Base-by-base conservation (phyloP, 2,888 invertebrate genomes). In the Tortricodes alternella region DNA sequence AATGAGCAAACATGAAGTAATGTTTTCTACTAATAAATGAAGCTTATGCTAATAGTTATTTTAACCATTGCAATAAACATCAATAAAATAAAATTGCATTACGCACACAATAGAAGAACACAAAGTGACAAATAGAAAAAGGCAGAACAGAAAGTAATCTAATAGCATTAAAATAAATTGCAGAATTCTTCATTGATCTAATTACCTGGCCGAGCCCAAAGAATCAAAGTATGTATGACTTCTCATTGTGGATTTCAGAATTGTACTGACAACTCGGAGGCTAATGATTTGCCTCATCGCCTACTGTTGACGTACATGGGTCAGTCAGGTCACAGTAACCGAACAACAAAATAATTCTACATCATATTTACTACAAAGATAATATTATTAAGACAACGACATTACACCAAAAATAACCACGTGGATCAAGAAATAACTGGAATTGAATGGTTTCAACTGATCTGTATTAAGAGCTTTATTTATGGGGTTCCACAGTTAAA, bases 191-290 rank as follows among this genome's bases (percentile, higher is more conserved):
- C 58, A 62, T 58, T 61, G 62, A 62, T 62, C 53, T 65, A 74
- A 71, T 89, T 90, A 90, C 90, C 90, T 90, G 90, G 81, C 85
- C 70, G 85, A 73, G 78, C 89, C 89, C 79, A 85, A 71, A 61
- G 88, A 80, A 80, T 89, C 89, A 80, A 84, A 75, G 73, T 82
- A 88, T 8, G 88, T 81, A 73, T 89, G 89, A 80, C 89, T 90
- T 89, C 90, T 90, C 90, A 90, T 90, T 73, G 77, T 85, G 80
- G 80, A 73, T 74, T 83, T 85, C 83, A 89, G 78, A 74, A 83
- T 67, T 61, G 82, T 71, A 90, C 90, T 90, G 90, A 89, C 73
- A 67, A 84, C 66, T 65, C 83, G 82, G 62, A 80, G 75, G 76
- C 78, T 82, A 70, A 83, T 70, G 73, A 77, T 87, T 87, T 83